Percentiles rank a stretch among this genome's conserved stretches.
phyloP scores from a whole-genome alignment of 2,797 vertebrate genomes.

The Pangasius djambal region DNA sequence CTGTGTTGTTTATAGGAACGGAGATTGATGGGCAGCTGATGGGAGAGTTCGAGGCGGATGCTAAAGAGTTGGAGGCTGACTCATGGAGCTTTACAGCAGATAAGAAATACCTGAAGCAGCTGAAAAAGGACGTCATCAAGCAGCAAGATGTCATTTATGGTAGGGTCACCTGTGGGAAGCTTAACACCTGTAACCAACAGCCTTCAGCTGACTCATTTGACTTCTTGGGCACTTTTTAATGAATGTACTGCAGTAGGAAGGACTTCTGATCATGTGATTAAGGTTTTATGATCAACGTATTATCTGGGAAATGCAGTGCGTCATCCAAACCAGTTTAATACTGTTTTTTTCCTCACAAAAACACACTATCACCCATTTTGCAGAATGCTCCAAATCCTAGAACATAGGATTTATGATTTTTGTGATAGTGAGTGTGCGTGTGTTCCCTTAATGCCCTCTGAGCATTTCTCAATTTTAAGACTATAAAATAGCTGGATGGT shows the following conservation, averaged over 20 bases:
- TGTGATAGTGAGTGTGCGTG: not conserved
- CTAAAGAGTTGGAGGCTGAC: slow-evolving; percentile 90
- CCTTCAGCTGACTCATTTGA: not conserved
- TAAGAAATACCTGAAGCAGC: slow-evolving; percentile 84
- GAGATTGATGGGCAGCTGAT: slow-evolving; percentile 95
- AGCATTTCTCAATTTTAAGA: not conserved
- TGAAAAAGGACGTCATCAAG: slow-evolving; percentile 89
- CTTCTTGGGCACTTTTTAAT: not conserved
- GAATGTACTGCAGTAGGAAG: not conserved
- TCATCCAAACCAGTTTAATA: not conserved
- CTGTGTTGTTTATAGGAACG: slow-evolving; percentile 75
- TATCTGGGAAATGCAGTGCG: not conserved
- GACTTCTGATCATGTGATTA: not conserved
- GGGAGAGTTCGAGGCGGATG: slow-evolving; percentile 92
- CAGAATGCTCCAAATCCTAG: not conserved
- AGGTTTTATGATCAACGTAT: not conserved
- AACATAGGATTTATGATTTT: not conserved
- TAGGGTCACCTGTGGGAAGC: slow-evolving; percentile 56
- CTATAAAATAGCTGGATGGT: not conserved
- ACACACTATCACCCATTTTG: not conserved
- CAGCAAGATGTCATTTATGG: slow-evolving; percentile 96
- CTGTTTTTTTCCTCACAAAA: not conserved
- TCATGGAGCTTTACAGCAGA: slow-evolving; percentile 94
- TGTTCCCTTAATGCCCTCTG: not conserved
- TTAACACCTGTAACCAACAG: not conserved